These are phyloP conservation scores for Cotesia typhae DNA, from an alignment of 1,140 invertebrate genomes.

Conservation along the genomic window DNA sequence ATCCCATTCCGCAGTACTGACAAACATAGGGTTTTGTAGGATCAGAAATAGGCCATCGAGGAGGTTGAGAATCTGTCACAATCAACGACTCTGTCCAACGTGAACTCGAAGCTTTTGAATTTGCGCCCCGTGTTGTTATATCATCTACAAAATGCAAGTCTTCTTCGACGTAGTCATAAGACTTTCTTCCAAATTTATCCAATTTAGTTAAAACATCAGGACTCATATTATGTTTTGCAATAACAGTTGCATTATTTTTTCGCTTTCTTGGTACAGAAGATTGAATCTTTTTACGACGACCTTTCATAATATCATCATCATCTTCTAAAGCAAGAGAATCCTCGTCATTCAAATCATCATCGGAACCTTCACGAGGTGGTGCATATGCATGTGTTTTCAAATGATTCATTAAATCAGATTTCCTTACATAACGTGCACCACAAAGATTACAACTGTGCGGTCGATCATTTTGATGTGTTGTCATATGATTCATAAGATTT, in stretches of 20 bases:
- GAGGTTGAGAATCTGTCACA: slow-evolving; percentile 48
- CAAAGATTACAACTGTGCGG: slow-evolving; percentile 82
- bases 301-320: slow-evolving; percentile 58
- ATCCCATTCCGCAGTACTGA: slow-evolving; percentile 79
- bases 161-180: slow-evolving; percentile 63
- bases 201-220: slow-evolving; percentile 43
- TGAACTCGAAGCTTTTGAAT: slow-evolving; percentile 53
- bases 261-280: slow-evolving; percentile 57
- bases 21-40: slow-evolving; percentile 81
- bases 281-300: slow-evolving; percentile 61
- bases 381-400: slow-evolving; percentile 81
- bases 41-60: slow-evolving; percentile 73
- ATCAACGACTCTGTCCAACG: slow-evolving; percentile 54
- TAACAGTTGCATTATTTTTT: slow-evolving; percentile 49
- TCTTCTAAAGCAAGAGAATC: slow-evolving; percentile 55
- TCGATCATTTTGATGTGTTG: slow-evolving; percentile 81
- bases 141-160: slow-evolving; percentile 63
- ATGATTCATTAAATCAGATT: slow-evolving; percentile 82
- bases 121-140: slow-evolving; percentile 56
- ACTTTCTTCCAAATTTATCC: slow-evolving; percentile 56
- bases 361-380: slow-evolving; percentile 64
- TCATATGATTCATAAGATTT: slow-evolving; percentile 85
- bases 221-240: slow-evolving; percentile 44
- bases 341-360: slow-evolving; percentile 68
- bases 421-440: slow-evolving; percentile 78